phyloP scores from a whole-genome alignment of 2,888 invertebrate species.

The Gerris lacustris region DNA sequence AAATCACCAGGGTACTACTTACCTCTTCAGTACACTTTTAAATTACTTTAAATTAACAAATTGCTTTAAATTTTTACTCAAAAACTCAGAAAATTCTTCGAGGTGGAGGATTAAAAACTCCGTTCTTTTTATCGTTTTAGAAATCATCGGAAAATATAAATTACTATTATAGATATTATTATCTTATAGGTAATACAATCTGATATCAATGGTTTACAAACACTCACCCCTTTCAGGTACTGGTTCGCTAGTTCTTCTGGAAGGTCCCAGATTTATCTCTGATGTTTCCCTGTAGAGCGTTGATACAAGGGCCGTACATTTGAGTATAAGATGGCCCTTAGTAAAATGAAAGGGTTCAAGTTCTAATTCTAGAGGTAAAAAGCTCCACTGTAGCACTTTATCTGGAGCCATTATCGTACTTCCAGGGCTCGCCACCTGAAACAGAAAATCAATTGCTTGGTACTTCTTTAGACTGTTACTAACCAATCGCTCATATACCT shows the following conservation, averaged over 20 bases:
- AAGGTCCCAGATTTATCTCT: conserved; percentile 50
- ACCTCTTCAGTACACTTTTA: too few species aligned
- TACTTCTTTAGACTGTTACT: too few species aligned
- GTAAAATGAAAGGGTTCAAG: conserved; percentile 47
- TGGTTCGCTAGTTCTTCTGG: conserved; percentile 53
- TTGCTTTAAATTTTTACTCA: too few species aligned
- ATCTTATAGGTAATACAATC: too few species aligned
- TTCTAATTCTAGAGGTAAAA: conserved; percentile 46
- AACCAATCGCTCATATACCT: too few species aligned
- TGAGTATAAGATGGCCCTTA: conserved; percentile 52
- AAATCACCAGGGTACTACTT: too few species aligned
- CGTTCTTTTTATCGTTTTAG: too few species aligned
- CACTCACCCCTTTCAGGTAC: conserved; percentile 58
- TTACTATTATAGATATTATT: too few species aligned
- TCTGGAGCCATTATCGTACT: conserved; percentile 18
- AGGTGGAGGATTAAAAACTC: too few species aligned
- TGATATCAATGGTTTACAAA: not conserved
- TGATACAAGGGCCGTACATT: conserved; percentile 57
- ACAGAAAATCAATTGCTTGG: not conserved
- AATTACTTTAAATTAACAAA: too few species aligned
- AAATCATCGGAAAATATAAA: too few species aligned
- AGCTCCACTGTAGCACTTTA: conserved; percentile 42
- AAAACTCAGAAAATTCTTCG: too few species aligned
- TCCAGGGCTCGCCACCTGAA: conserved; percentile 5
- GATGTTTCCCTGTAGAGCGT: conserved; percentile 56